Conservation (phyloP, 2,113 vertebrate genomes). For the Notarius quadriscutis region DNA sequence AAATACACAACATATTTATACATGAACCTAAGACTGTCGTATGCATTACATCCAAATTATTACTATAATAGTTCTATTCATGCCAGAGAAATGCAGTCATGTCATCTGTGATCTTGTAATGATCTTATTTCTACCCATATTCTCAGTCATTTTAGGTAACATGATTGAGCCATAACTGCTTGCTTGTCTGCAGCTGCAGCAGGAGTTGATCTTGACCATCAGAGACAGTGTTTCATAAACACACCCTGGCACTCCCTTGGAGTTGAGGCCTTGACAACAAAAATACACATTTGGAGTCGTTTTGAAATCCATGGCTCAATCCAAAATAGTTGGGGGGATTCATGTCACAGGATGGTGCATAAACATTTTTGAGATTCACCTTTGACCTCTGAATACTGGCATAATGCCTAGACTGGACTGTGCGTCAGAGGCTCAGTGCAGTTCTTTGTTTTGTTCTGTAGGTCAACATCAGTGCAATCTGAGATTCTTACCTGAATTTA, state of each 20-base stretch:
- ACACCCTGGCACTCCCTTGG: constrained; percentile 26
- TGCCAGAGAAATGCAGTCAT: constrained; percentile 3
- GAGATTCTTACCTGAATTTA: constrained; percentile 71
- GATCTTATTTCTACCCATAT: constrained; percentile 17
- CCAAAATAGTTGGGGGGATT: constrained; percentile 48
- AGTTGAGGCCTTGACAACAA: constrained; percentile 49
- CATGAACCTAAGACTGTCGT: background rate
- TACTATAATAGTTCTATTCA: background rate
- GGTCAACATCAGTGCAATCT: constrained; percentile 63
- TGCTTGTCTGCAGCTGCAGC: background rate
- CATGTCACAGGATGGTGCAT: constrained; percentile 52
- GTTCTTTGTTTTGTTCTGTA: constrained; percentile 45
- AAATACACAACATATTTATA: constrained; percentile 8
- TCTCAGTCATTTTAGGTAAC: constrained; percentile 22
- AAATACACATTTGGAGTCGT: constrained; percentile 57
- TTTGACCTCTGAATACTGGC: constrained; percentile 54
- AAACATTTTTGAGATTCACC: constrained; percentile 72
- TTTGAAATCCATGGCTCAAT: constrained; percentile 55
- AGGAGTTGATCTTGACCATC: constrained; percentile 36
- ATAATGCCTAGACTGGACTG: constrained; percentile 49
- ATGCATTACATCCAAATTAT: constrained; percentile 4
- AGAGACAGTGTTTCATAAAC: constrained; percentile 48
- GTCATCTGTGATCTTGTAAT: constrained; percentile 11
- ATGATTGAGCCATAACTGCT: constrained; percentile 16
- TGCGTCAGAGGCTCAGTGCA: constrained; percentile 33